phyloP scores from a whole-genome alignment of 2,797 vertebrate species.

The Acrocephalus scirpaceus region DNA sequence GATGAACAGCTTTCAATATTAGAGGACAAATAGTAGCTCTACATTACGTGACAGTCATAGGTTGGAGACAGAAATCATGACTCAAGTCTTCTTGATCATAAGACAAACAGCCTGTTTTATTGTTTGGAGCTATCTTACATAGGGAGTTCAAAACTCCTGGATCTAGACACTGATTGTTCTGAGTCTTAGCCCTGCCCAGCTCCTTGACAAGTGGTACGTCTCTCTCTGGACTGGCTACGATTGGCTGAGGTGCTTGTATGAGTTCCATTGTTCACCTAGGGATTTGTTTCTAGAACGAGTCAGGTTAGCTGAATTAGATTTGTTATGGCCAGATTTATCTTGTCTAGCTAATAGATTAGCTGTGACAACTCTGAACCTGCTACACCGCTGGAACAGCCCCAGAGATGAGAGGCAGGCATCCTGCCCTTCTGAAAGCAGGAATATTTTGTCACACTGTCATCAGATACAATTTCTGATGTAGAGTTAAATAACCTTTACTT shows the following conservation, averaged over 20 bases:
- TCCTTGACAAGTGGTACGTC: neutral
- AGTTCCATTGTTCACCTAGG: neutral
- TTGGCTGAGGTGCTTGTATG: neutral
- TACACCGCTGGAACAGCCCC: neutral
- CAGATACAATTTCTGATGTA: conserved; percentile 65
- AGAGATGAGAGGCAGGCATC: neutral
- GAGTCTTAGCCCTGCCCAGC: neutral
- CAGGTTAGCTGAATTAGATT: neutral
- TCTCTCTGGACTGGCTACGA: neutral
- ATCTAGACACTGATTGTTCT: neutral
- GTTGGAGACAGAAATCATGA: neutral
- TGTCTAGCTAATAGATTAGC: neutral
- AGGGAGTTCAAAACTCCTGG: neutral
- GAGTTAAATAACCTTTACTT: conserved; percentile 75
- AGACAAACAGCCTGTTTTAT: neutral
- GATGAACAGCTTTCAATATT: neutral
- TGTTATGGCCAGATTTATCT: neutral
- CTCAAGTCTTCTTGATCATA: neutral
- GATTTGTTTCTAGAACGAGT: neutral
- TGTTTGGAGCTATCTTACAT: neutral
- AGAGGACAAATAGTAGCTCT: neutral
- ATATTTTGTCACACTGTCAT: conserved; percentile 44
- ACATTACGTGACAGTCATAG: neutral
- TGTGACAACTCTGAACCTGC: neutral
- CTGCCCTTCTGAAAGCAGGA: neutral